phyloP scores from a whole-genome alignment of 2,797 vertebrate species.

The Eulemur mongoz region DNA sequence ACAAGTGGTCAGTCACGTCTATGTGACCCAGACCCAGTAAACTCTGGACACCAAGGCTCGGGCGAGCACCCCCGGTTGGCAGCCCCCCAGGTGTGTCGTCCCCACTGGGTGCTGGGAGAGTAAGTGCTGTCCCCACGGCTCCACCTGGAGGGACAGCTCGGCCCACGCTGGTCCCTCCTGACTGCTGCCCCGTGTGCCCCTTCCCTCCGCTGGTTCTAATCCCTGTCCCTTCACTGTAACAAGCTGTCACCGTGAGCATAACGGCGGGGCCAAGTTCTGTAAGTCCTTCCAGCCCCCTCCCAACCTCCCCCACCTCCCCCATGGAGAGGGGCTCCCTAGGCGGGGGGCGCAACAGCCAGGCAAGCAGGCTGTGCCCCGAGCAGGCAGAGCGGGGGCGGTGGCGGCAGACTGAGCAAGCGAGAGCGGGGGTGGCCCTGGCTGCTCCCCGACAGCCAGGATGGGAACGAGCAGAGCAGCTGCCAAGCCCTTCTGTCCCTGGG shows the following conservation, averaged over 20 bases:
- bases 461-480: not conserved
- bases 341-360: not conserved
- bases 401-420: not conserved
- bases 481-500: not conserved
- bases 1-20: accelerated
- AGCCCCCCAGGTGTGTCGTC: accelerated
- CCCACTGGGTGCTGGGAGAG: accelerated
- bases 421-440: accelerated
- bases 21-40: accelerated
- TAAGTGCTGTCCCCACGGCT: accelerated
- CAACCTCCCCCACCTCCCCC: not conserved
- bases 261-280: not conserved
- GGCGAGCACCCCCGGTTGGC: accelerated
- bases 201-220: not conserved
- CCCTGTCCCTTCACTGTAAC: not conserved
- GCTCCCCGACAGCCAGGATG: not conserved
- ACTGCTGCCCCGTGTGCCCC: accelerated
- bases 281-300: not conserved
- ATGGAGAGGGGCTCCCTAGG: not conserved
- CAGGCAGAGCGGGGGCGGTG: not conserved
- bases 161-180: accelerated
- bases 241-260: accelerated
- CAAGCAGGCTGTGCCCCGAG: not conserved
- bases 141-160: not conserved
- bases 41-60: accelerated